phyloP scores from a whole-genome alignment of 2,113 vertebrate species.

The Sander lucioperca region DNA sequence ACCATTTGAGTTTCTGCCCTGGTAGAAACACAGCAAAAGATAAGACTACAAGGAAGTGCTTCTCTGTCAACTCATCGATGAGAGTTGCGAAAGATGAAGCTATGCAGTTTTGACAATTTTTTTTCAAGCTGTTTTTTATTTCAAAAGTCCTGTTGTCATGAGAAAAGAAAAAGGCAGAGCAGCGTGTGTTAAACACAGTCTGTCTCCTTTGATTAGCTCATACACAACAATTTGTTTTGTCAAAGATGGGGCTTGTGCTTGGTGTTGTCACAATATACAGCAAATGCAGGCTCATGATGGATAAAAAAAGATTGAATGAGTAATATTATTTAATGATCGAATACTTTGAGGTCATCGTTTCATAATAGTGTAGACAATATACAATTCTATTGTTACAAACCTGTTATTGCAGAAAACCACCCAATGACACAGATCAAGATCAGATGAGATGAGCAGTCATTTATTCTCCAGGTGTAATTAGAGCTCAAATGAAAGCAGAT shows the following conservation, averaged over 20 bases:
- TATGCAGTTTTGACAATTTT: not conserved
- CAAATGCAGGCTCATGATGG: not conserved
- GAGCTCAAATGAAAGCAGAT: conserved; percentile 4
- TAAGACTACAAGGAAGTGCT: conserved; percentile 13
- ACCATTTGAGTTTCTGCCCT: not conserved
- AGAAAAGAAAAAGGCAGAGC: not conserved
- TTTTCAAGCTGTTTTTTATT: conserved; percentile 2
- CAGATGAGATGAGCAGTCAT: conserved; percentile 28
- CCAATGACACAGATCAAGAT: not conserved
- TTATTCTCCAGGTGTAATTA: conserved; percentile 25
- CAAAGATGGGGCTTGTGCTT: not conserved
- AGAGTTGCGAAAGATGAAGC: not conserved
- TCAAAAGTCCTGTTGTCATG: not conserved
- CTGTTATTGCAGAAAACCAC: conserved; percentile 16
- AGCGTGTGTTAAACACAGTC: not conserved
- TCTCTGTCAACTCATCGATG: conserved; percentile 13
- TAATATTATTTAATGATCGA: not conserved
- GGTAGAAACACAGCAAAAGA: not conserved
- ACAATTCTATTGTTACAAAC: not conserved
- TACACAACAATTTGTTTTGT: not conserved
- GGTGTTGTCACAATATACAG: not conserved
- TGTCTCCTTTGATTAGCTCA: not conserved
- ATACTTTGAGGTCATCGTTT: not conserved
- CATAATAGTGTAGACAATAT: not conserved
- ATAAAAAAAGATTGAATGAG: not conserved